Conservation (phyloP, 2,113 vertebrate species). For the Nipponia nippon region DNA sequence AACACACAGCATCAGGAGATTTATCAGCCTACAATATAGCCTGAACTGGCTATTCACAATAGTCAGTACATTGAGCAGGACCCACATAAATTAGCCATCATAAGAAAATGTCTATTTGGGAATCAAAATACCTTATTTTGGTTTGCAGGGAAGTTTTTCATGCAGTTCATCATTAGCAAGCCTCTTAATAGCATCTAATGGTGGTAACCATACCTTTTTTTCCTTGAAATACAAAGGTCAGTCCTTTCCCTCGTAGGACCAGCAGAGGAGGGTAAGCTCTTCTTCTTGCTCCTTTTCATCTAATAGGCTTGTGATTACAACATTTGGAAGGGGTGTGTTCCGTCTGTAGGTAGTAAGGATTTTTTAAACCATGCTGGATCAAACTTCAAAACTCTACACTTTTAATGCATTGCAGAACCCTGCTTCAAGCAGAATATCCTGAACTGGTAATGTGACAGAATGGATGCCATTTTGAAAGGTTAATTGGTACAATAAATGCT, state of each 20-base stretch:
- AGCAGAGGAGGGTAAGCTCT: background rate
- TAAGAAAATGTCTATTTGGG: background rate
- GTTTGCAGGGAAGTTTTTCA: background rate
- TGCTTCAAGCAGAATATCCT: background rate
- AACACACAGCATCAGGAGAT: background rate
- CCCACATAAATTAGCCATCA: background rate
- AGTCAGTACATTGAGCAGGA: background rate
- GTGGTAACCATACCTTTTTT: background rate
- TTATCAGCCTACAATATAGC: background rate
- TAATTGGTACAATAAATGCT: background rate
- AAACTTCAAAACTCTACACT: background rate
- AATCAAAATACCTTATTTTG: background rate
- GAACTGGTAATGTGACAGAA: background rate
- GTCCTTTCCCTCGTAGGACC: background rate
- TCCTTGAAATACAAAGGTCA: background rate
- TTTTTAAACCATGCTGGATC: background rate
- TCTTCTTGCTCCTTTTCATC: background rate
- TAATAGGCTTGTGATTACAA: background rate
- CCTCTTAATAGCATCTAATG: background rate
- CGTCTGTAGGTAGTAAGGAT: background rate
- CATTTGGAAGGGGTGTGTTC: background rate
- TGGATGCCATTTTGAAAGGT: background rate
- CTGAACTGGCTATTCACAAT: background rate
- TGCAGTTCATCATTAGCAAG: background rate
- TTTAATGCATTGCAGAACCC: background rate